phyloP scores from a whole-genome alignment of 2,113 vertebrate species.

The Salvator merianae region DNA sequence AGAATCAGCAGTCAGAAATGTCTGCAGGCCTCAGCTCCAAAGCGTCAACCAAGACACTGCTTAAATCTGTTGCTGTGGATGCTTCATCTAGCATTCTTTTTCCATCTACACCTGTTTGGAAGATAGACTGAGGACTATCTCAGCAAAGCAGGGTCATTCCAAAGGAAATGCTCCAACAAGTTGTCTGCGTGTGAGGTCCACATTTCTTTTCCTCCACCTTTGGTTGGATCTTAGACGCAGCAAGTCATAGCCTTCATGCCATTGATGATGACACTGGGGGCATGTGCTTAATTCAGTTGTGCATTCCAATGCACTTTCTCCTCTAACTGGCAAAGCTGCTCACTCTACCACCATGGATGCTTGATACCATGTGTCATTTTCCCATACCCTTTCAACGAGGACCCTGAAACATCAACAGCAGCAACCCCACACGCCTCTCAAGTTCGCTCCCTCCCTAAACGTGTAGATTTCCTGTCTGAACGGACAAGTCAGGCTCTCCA shows the following conservation, averaged over 20 bases:
- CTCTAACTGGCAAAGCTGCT: background rate
- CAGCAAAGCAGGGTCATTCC: background rate
- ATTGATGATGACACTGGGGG: background rate
- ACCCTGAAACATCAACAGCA: background rate
- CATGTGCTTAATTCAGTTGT: background rate
- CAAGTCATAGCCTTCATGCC: too few relatives aligned
- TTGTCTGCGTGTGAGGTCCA: background rate
- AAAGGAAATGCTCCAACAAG: background rate
- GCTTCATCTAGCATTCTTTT: background rate
- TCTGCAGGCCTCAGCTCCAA: too few relatives aligned
- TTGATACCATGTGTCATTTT: too few relatives aligned
- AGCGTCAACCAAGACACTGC: too few relatives aligned
- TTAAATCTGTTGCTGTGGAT: background rate
- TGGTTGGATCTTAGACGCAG: background rate
- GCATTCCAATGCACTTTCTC: background rate
- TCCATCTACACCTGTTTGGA: background rate
- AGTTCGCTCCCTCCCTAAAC: background rate
- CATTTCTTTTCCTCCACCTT: background rate
- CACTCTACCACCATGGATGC: too few relatives aligned
- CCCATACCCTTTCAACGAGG: background rate
- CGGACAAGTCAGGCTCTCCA: background rate
- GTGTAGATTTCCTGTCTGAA: background rate
- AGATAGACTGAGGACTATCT: too few relatives aligned
- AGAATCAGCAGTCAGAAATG: too few relatives aligned
- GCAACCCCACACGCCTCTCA: too few relatives aligned